Conservation (phyloP, 2,797 vertebrate species). For the Lutra lutra region DNA sequence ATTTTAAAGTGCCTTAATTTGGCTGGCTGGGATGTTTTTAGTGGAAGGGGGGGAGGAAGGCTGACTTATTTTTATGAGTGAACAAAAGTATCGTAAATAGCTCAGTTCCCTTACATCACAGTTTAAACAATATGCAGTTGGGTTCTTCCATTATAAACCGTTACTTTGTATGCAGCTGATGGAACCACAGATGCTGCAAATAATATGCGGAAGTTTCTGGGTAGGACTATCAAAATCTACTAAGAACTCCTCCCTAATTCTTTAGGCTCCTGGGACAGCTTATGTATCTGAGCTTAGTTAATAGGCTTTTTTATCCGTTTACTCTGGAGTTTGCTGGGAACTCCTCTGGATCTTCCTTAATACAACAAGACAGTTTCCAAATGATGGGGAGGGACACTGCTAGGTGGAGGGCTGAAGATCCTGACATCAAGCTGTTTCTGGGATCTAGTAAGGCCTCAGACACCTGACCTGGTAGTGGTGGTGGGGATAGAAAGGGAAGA, state of each 20-base stretch:
- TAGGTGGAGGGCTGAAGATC: neutral
- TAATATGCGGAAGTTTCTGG: neutral
- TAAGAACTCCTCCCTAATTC: neutral
- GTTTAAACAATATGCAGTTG: slow-evolving; percentile 5
- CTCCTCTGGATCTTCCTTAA: neutral
- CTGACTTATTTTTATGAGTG: neutral
- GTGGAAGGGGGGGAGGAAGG: neutral
- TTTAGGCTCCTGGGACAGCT: neutral
- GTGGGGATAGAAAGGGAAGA: neutral
- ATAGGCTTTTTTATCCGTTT: neutral
- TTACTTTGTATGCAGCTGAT: neutral
- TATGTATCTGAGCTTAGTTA: neutral
- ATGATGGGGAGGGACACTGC: neutral
- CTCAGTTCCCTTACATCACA: neutral
- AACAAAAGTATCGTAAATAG: slow-evolving; percentile 33
- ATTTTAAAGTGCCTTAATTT: slow-evolving; percentile 53
- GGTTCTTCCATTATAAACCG: neutral
- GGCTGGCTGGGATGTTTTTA: neutral
- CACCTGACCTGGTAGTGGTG: neutral
- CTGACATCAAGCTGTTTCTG: neutral
- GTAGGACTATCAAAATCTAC: neutral
- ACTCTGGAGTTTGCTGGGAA: neutral
- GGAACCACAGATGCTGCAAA: neutral
- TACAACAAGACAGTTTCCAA: neutral
- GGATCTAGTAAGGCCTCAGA: neutral